phyloP scores from a whole-genome alignment of 2,113 vertebrate genomes.

The Hydrolagus affinis region DNA sequence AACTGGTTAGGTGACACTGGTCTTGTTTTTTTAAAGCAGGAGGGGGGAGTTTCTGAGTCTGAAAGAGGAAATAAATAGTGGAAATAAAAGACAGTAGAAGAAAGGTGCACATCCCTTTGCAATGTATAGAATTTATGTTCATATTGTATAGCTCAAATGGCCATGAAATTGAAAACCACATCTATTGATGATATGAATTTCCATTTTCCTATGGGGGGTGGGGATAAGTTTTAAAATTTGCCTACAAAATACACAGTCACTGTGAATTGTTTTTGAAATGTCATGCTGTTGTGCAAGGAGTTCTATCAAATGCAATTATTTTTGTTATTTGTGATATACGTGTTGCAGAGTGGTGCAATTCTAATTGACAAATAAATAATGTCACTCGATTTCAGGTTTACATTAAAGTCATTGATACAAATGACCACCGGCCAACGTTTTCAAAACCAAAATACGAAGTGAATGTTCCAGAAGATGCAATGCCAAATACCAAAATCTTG shows the following conservation, averaged over 20 bases:
- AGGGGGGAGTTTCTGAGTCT: too few species aligned
- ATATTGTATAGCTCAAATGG: neutral
- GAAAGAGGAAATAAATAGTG: too few species aligned
- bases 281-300: too few species aligned
- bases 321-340: neutral
- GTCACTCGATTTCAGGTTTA: constrained; percentile 62
- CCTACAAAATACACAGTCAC: too few species aligned
- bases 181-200: neutral
- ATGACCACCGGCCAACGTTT: constrained; percentile 91
- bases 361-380: neutral
- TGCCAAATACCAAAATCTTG: constrained; percentile 75
- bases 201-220: neutral
- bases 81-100: too few species aligned
- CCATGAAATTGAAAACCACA: neutral
- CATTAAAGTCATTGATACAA: constrained; percentile 92
- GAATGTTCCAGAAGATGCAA: constrained; percentile 72
- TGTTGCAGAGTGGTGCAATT: neutral
- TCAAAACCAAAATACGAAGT: constrained; percentile 74
- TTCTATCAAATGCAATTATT: too few species aligned
- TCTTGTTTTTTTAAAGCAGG: too few species aligned
- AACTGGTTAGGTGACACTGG: too few species aligned
- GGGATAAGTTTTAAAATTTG: too few species aligned
- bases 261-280: too few species aligned
- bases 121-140: too few species aligned
- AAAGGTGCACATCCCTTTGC: too few species aligned